Evolutionary conservation across 2,888 invertebrate genomes (phyloP), one percentile per base, ranked within the genome.

Genomic region (Coenonympha arcania): DNA sequence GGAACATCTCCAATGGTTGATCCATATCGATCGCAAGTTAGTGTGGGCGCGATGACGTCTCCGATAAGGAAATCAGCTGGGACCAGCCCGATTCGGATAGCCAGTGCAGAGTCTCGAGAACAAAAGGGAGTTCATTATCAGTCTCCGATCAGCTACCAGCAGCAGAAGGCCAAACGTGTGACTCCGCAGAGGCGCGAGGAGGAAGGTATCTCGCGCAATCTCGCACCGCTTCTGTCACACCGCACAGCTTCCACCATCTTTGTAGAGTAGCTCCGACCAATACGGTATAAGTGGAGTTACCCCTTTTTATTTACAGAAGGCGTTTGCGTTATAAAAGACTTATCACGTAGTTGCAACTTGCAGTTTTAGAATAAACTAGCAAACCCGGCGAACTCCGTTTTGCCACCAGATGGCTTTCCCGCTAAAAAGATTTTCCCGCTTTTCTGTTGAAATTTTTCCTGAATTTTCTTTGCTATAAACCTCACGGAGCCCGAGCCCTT

Each of bases 241-340:
- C 71, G 67, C 79, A 76, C 73, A 57, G 74, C 77, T 68, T 69
- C 66, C 54, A 70, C 71, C 61, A 71, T 75, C 52, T 64, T 65
- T 61, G 79, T 76, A 70, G 79, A 76, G 64, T 76, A 75, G 68
- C 50, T 60, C 52, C 57, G 48, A 40, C 34, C 16, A 37, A 54
- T 31, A 42, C 18, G 44, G 26, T 37, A 22, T 16, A 33, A 33
- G 15, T 33, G 31, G 31, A 33, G 31, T n/a, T n/a, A n/a, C n/a
- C n/a, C n/a, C n/a, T n/a, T n/a, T n/a, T n/a, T n/a, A n/a, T n/a
- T n/a, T n/a, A n/a, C n/a, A n/a, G n/a, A n/a, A n/a, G n/a, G n/a
- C n/a, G n/a, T n/a, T n/a, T n/a, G n/a, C n/a, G n/a, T n/a, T n/a
- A n/a, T n/a, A n/a, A n/a, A n/a, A n/a, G n/a, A n/a, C n/a, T n/a